Conservation (phyloP, 2,113 vertebrate genomes). For the pig (Sus scrofa) region DNA sequence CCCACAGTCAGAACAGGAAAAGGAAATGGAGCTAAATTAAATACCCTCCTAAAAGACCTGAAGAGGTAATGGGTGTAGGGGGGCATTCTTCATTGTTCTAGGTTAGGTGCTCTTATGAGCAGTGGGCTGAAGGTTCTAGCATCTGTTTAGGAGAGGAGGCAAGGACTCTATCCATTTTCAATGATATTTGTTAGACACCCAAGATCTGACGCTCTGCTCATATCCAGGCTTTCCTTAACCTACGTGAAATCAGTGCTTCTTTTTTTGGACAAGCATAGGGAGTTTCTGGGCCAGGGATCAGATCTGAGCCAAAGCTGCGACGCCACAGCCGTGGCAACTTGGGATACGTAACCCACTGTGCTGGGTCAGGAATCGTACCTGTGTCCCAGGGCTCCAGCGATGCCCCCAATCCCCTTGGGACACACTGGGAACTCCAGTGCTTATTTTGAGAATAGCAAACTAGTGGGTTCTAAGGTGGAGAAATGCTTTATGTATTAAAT, state of each 20-base stretch:
- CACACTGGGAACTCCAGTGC: neutral
- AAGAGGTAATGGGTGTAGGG: neutral
- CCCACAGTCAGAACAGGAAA: neutral
- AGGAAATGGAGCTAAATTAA: neutral
- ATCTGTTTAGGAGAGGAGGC: neutral
- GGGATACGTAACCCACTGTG: too few relatives aligned
- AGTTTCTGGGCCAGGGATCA: too few relatives aligned
- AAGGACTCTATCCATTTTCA: neutral
- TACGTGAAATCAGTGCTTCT: neutral
- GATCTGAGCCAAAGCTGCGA: too few relatives aligned
- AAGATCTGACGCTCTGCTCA: neutral
- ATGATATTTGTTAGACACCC: neutral
- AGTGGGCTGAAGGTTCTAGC: neutral
- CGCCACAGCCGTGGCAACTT: too few relatives aligned
- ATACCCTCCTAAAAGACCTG: neutral
- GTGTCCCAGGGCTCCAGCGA: too few relatives aligned
- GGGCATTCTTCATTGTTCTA: neutral
- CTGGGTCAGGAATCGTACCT: neutral
- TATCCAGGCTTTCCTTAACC: neutral
- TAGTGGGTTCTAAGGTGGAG: neutral
- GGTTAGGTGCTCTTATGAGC: neutral
- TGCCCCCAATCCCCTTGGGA: too few relatives aligned
- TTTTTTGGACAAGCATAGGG: too few relatives aligned
- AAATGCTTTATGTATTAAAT: neutral
- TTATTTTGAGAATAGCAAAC: constrained; percentile 23